Evolutionary conservation across 2,797 vertebrate species (phyloP).

Genomic region (Gorsachius magnificus): DNA sequence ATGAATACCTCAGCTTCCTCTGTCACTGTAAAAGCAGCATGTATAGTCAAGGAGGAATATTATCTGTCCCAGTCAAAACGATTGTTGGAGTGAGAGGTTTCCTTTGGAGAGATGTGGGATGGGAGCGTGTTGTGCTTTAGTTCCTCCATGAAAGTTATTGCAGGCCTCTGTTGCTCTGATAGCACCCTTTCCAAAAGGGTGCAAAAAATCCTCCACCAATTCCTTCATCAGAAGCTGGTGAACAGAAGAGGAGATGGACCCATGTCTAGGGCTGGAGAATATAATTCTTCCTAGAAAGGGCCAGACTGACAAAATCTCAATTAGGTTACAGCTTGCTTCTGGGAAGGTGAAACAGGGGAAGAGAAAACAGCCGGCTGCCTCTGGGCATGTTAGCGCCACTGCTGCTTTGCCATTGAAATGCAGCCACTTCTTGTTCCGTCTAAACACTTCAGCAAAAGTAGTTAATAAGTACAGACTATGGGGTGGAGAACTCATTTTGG

Average conservation of each 20-base stretch:
- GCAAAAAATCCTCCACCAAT: neutral
- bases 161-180: neutral
- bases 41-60: neutral
- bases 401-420: neutral
- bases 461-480: neutral
- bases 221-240: neutral
- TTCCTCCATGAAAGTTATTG: neutral
- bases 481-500: neutral
- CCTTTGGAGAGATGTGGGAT: neutral
- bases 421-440: neutral
- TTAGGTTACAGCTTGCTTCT: neutral
- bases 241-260: neutral
- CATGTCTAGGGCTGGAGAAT: neutral
- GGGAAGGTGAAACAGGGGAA: neutral
- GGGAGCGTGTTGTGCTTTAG: fast-evolving
- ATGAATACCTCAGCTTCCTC: neutral
- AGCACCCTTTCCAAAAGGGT: neutral
- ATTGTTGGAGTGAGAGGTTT: neutral
- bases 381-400: neutral
- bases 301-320: neutral
- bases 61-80: neutral
- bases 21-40: neutral
- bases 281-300: neutral
- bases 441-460: neutral
- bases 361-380: neutral